These are phyloP conservation scores for Cynoglossus semilaevis DNA, from an alignment of 2,113 vertebrate species.

Conservation along the genomic window DNA sequence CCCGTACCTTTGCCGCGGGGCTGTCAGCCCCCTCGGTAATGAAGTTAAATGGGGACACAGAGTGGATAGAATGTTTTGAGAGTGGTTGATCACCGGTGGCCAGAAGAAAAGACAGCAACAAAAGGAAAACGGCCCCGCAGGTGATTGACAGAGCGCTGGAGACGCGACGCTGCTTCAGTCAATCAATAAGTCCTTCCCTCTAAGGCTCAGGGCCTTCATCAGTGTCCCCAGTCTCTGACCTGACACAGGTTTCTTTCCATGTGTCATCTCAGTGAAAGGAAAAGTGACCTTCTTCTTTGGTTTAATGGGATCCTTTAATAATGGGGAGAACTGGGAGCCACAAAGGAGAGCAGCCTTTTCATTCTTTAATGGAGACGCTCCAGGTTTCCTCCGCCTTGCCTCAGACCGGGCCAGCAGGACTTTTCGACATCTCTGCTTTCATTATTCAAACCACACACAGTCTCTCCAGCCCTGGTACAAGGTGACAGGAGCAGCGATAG, in stretches of 20 bases:
- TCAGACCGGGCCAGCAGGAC: constrained; percentile 24
- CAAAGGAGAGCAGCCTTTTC: constrained; percentile 62
- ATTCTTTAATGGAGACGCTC: constrained; percentile 62
- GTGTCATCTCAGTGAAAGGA: constrained; percentile 70
- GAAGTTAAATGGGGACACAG: constrained; percentile 74
- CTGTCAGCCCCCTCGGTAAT: constrained; percentile 69
- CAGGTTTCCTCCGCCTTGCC: constrained; percentile 21
- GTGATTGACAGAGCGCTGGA: constrained; percentile 60
- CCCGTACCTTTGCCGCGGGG: constrained; percentile 40
- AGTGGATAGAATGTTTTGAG: constrained; percentile 17
- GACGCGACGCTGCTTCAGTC: constrained; percentile 55
- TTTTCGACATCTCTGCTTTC: constrained; percentile 29
- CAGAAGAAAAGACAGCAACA: constrained; percentile 44
- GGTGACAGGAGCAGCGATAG: constrained; percentile 14
- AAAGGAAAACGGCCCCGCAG: constrained; percentile 43
- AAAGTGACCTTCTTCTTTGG: constrained; percentile 74
- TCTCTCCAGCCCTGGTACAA: constrained; percentile 21
- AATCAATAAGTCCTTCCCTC: constrained; percentile 70
- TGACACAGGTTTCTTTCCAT: constrained; percentile 61
- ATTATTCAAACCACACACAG: constrained; percentile 45
- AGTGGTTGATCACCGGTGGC: constrained; percentile 51
- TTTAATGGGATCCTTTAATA: constrained; percentile 75
- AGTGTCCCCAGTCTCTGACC: constrained; percentile 52
- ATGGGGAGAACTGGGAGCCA: constrained; percentile 60
- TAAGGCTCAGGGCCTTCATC: constrained; percentile 35